These are phyloP conservation scores for Sesia apiformis DNA, from an alignment of 2,888 invertebrate genomes.

Conservation along the genomic window DNA sequence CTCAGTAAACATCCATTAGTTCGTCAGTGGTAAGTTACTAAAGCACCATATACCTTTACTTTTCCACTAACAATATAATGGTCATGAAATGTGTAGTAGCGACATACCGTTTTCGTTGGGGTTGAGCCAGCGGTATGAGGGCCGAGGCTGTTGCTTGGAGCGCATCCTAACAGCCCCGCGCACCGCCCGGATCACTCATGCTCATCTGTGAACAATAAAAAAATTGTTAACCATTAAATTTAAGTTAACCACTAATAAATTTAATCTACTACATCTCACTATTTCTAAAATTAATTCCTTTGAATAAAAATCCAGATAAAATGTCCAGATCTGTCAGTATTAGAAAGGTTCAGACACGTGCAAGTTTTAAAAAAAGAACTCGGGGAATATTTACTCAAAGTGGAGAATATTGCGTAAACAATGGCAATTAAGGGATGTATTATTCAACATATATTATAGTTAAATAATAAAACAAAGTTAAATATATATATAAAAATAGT, in stretches of 20 bases:
- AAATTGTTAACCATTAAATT: too few species aligned
- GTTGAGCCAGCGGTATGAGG: constrained; percentile 80
- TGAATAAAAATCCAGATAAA: not conserved
- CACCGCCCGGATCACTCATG: constrained; percentile 28
- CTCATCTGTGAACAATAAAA: constrained; percentile 36
- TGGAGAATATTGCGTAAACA: too few species aligned
- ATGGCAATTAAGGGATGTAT: too few species aligned
- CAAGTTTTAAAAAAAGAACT: too few species aligned
- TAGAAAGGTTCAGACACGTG: not conserved
- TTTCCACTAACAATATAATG: not conserved
- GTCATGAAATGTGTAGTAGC: not conserved
- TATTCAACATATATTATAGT: too few species aligned
- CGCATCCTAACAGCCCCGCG: constrained; percentile 73
- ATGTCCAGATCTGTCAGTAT: not conserved
- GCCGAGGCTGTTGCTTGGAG: constrained; percentile 82
- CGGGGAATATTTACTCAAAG: too few species aligned
- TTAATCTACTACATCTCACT: too few species aligned
- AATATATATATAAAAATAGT: too few species aligned
- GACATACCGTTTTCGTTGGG: constrained; percentile 76
- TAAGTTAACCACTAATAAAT: too few species aligned
- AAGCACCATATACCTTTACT: constrained; percentile 59
- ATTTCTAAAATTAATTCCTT: too few species aligned
- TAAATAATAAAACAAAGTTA: too few species aligned
- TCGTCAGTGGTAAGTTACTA: constrained; percentile 24
- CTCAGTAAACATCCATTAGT: too few species aligned